phyloP scores from a whole-genome alignment of 2,113 vertebrate species.

The Embiotoca jacksoni region DNA sequence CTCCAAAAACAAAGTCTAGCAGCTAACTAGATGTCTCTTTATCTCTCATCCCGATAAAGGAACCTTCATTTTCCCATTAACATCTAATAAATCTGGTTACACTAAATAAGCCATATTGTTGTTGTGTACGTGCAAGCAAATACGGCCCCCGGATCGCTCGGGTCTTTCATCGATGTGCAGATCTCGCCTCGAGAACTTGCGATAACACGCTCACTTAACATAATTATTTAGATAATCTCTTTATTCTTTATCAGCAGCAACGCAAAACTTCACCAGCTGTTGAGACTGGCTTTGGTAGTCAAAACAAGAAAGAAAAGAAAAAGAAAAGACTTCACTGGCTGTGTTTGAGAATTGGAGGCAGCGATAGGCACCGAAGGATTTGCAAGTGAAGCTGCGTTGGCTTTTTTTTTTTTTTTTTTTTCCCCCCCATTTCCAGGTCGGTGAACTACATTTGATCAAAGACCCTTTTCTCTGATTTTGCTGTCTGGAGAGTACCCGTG shows the following conservation, averaged over 20 bases:
- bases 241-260: slow-evolving; percentile 4
- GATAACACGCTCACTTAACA: background rate
- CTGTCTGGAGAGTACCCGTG: slow-evolving; percentile 38
- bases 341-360: slow-evolving; percentile 25
- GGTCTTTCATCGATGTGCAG: background rate
- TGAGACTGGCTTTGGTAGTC: background rate
- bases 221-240: background rate
- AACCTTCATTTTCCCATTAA: background rate
- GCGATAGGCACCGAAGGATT: slow-evolving; percentile 17
- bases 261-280: slow-evolving; percentile 2
- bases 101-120: slow-evolving; percentile 6
- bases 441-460: slow-evolving; percentile 60
- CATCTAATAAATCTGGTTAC: slow-evolving; percentile 2
- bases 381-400: slow-evolving; percentile 18
- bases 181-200: background rate
- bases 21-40: background rate
- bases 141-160: background rate
- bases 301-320: slow-evolving; percentile 7
- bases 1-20: background rate
- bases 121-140: background rate
- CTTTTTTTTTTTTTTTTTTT: no score
- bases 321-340: background rate
- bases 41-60: background rate
- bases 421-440: slow-evolving; percentile 45
- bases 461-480: slow-evolving; percentile 35